phyloP scores from a whole-genome alignment of 2,113 vertebrate species.

The Sebastes fasciatus region DNA sequence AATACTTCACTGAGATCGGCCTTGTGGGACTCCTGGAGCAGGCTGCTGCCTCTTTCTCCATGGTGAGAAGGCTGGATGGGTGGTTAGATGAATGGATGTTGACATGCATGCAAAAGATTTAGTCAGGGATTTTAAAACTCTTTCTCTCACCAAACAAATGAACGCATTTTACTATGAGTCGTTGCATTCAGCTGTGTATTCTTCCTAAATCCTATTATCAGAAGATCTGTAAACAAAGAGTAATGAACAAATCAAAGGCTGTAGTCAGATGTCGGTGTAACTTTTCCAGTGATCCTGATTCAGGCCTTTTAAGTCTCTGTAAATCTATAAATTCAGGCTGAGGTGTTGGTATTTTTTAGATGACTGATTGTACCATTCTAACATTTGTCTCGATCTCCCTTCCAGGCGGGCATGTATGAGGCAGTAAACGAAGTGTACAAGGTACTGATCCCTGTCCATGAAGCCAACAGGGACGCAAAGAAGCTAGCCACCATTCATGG shows the following conservation, averaged over 20 bases:
- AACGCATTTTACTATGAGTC: not conserved
- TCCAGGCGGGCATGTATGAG: slow-evolving; percentile 98
- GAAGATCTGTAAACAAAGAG: too few relatives aligned
- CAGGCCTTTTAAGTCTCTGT: not conserved
- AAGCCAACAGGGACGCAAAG: slow-evolving; percentile 98
- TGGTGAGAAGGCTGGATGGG: slow-evolving; percentile 84
- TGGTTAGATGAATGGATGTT: not conserved
- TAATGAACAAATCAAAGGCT: not conserved
- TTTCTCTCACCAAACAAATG: not conserved
- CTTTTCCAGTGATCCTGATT: not conserved
- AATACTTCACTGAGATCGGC: slow-evolving; percentile 97
- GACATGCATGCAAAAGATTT: not conserved
- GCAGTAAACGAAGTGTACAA: slow-evolving; percentile 99
- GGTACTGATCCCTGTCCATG: slow-evolving; percentile 97
- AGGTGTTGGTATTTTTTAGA: not conserved
- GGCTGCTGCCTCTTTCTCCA: slow-evolving; percentile 96
- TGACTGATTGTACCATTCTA: not conserved
- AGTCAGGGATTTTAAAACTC: not conserved
- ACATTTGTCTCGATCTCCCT: not conserved
- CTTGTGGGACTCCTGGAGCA: slow-evolving; percentile 98
- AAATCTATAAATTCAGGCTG: not conserved
- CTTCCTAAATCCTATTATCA: not conserved
- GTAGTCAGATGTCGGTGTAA: not conserved
- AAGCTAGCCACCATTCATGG: slow-evolving; percentile 98
- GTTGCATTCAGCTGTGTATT: not conserved